Base-by-base conservation (phyloP, 2,797 vertebrate species). In the Microctenopoma stevenorrisi region DNA sequence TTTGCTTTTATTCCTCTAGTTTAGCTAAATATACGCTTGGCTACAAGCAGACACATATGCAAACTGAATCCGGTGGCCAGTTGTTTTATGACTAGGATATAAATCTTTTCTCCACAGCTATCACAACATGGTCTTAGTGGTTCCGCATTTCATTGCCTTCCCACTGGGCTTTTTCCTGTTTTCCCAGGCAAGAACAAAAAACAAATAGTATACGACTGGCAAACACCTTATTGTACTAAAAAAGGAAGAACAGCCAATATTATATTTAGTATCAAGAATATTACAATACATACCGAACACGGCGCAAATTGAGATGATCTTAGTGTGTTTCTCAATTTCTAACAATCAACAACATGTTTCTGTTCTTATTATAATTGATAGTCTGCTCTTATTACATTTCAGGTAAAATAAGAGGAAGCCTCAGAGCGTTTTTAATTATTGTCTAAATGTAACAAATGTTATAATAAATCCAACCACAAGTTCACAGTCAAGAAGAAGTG, bases 1-100 rank as follows among this genome's bases (percentile, higher is more conserved):
- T 79, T 71, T 79, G 54, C 16, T 69, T 64, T 59, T 62, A 43
- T 48, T 44, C 11, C 1, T 59, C 33, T 46, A 42, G 38, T 76
- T 62, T 46, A 43, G 84, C 64, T 83, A 57, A 82, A 78, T 79
- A 68, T 73, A 84, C 74, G 28, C 38, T 47, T 47, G 56, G 64
- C 48, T 26, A 58, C 38, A 64, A 55, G 69, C 22, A 40, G 14
- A 65, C 47, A 59, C 48, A 30, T 33, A 46, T 50, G 57, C 28
- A 8, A 55, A 42, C 46, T 49, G 7, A 54, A 65, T 54, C 46
- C 25, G 42, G 46, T 38, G 30, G 65, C 25, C 16, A 7, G 26
- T 22, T 61, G 51, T 75, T 69, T 76, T 72, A 70, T 25, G 53
- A 63, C 9, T 0, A 53, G 43, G 53, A 58, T 61, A 63, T 81